These are phyloP conservation scores for Stictonetta naevosa DNA, from an alignment of 2,113 vertebrate genomes.

Conservation along the genomic window DNA sequence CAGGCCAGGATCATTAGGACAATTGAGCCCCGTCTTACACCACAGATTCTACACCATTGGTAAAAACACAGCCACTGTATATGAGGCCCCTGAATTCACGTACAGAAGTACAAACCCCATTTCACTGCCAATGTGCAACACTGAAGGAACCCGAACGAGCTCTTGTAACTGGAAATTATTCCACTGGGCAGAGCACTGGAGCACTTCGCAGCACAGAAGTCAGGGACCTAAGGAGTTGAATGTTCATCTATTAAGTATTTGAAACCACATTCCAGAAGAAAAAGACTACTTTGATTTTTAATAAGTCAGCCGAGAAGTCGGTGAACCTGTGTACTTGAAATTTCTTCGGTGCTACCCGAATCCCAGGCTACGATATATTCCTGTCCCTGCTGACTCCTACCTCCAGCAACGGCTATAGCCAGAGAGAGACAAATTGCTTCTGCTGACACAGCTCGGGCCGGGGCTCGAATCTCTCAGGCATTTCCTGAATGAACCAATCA, in stretches of 20 bases:
- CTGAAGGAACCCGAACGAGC: background rate
- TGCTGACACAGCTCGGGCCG: background rate
- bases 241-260: background rate
- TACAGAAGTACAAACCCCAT: no score
- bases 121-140: no score
- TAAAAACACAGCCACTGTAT: background rate
- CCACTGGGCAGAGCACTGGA: accelerated
- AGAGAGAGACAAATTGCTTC: slow-evolving; percentile 26
- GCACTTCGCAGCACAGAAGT: background rate
- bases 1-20: background rate
- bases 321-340: background rate
- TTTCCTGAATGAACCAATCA: slow-evolving; percentile 45
- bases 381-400: background rate
- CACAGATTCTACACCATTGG: background rate
- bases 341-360: background rate
- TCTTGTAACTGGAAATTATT: background rate
- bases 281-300: background rate
- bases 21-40: background rate
- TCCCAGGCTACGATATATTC: background rate
- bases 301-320: background rate
- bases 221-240: background rate
- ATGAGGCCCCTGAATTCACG: background rate
- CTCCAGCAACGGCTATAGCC: slow-evolving; percentile 19
- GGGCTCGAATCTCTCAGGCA: slow-evolving; percentile 6
- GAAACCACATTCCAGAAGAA: background rate